Conservation (phyloP, 2,888 invertebrate genomes). For the Himalopsyche anomala region DNA sequence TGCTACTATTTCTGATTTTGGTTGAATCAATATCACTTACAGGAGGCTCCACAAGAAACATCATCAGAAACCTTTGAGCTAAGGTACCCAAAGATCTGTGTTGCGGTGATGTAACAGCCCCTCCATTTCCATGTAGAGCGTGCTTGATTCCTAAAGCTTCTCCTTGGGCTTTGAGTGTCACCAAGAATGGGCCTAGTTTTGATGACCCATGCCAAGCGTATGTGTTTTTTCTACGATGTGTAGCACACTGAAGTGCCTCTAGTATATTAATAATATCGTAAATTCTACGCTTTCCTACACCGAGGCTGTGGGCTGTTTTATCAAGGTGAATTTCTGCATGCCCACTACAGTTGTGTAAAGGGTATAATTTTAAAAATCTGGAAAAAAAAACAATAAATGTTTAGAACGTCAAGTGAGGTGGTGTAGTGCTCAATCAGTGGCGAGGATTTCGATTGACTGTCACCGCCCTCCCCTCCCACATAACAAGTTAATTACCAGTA, state of each 20-base stretch:
- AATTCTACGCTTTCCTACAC: conserved; percentile 82
- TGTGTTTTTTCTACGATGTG: conserved; percentile 81
- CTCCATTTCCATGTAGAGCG: conserved; percentile 75
- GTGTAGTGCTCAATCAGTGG: too few relatives aligned
- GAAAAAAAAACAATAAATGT: conserved; percentile 59
- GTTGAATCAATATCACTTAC: conserved; percentile 72
- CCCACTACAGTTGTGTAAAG: conserved; percentile 73
- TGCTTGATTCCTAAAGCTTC: conserved; percentile 76
- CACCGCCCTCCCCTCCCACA: too few relatives aligned
- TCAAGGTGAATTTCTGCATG: conserved; percentile 80
- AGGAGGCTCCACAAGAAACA: conserved; percentile 81
- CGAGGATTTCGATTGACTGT: too few relatives aligned
- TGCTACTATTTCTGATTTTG: too few relatives aligned
- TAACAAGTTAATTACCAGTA: too few relatives aligned
- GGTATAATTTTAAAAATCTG: conserved; percentile 78
- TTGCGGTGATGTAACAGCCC: conserved; percentile 76
- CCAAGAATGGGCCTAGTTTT: conserved; percentile 78
- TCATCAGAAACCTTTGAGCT: conserved; percentile 84
- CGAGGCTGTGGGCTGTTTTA: conserved; percentile 79
- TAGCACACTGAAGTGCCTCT: conserved; percentile 84
- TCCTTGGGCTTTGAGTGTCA: conserved; percentile 79
- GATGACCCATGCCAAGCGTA: conserved; percentile 83
- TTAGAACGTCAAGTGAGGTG: too few relatives aligned
- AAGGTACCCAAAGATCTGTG: conserved; percentile 83
- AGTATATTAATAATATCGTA: conserved; percentile 86